Evolutionary conservation across 2,888 invertebrate genomes (phyloP).

Genomic region (Rhingia campestris): DNA sequence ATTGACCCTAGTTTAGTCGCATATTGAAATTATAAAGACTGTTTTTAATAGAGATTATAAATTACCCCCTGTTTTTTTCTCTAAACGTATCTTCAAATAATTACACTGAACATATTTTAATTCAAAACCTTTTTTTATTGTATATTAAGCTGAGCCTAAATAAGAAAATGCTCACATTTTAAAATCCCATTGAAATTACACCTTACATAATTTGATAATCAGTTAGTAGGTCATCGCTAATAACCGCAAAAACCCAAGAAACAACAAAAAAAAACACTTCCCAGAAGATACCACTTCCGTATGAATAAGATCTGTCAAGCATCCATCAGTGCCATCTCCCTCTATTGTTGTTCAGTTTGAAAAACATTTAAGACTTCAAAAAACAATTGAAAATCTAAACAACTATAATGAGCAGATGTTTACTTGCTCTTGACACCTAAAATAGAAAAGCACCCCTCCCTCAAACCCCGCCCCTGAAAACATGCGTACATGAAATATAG

Average conservation of each 20-base stretch:
- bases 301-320: conserved; percentile 1
- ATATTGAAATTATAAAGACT: no score
- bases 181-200: no score
- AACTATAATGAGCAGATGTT: neutral
- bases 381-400: neutral
- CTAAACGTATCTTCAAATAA: no score
- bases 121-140: no score
- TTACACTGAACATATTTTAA: no score
- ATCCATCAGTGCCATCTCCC: neutral
- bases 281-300: neutral
- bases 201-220: no score
- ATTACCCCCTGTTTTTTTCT: no score
- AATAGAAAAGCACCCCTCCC: neutral
- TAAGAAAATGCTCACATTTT: no score
- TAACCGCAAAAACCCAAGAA: neutral
- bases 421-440: conserved; percentile 10
- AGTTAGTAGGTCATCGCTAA: conserved; percentile 1
- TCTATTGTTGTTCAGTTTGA: neutral
- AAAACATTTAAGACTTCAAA: conserved; percentile 3
- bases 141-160: no score
- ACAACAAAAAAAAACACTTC: neutral
- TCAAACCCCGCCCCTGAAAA: neutral
- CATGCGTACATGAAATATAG: neutral
- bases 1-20: no score
- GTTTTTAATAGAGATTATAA: no score